Conservation (phyloP, 1,140 invertebrate genomes). For the Pseudomyrmex flavicornis region DNA sequence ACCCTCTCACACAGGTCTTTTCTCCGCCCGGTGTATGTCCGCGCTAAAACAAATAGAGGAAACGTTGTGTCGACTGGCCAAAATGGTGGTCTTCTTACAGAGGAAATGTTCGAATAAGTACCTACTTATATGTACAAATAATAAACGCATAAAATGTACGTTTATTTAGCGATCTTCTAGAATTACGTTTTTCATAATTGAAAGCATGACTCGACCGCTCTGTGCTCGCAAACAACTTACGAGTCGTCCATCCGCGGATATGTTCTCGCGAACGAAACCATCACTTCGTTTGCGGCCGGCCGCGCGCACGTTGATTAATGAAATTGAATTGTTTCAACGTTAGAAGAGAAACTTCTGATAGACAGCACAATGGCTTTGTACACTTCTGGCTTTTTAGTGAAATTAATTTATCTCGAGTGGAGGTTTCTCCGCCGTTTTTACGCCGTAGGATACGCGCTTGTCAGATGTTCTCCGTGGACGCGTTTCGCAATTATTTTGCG, state of each 20-base stretch:
- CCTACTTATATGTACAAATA: neutral
- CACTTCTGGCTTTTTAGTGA: conserved; percentile 11
- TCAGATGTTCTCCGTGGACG: neutral
- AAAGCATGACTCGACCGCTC: neutral
- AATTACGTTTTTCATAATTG: neutral
- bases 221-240: neutral
- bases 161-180: neutral
- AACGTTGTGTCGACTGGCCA: conserved; percentile 38
- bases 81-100: conserved; percentile 36
- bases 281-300: neutral
- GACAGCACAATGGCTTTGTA: conserved; percentile 2
- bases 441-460: neutral
- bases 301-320: conserved; percentile 12
- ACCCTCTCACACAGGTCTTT: conserved; percentile 54
- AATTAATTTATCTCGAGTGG: conserved; percentile 35
- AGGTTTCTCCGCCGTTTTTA: conserved; percentile 21
- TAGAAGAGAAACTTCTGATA: neutral
- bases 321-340: conserved; percentile 18
- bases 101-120: neutral
- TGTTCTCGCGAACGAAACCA: neutral
- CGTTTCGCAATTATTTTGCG: neutral
- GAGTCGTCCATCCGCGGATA: neutral
- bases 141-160: neutral
- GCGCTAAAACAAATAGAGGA: conserved; percentile 71
- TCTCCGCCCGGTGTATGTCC: conserved; percentile 4